A percentile compares a stretch with the other conserved stretches of the same genome.
phyloP scores from a whole-genome alignment of 2,888 invertebrate genomes.

The Frankliniella fusca region DNA sequence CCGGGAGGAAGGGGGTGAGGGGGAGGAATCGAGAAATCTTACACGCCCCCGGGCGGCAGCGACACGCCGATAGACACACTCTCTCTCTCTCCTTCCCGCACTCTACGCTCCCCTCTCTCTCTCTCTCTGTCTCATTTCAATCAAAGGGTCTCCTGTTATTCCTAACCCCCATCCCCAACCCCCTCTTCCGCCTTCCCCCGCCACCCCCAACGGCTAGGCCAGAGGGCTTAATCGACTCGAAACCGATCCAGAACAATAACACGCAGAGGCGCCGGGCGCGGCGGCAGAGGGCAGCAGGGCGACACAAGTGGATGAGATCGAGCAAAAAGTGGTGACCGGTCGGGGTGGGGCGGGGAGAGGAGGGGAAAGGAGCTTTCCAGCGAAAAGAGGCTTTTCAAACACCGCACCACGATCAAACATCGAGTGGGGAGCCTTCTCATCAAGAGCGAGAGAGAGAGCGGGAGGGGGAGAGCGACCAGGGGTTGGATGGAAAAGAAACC shows the following conservation, averaged over 20 bases:
- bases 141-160: neutral
- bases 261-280: neutral
- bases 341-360: no score
- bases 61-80: neutral
- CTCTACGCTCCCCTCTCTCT: neutral
- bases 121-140: neutral
- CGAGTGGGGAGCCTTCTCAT: no score
- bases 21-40: neutral
- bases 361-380: neutral
- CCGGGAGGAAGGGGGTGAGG: neutral
- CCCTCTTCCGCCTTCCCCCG: neutral
- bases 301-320: no score
- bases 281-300: no score
- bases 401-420: no score
- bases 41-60: no score
- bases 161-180: no score
- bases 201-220: neutral
- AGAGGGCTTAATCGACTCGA: neutral
- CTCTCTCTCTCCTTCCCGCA: neutral
- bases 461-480: neutral
- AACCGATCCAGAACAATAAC: constrained; percentile 10
- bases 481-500: neutral
- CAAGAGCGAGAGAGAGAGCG: neutral
- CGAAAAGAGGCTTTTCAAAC: neutral
- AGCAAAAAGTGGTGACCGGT: no score